These are phyloP conservation scores for Actinemys pallida DNA, from an alignment of 2,113 vertebrate species.

Conservation along the genomic window DNA sequence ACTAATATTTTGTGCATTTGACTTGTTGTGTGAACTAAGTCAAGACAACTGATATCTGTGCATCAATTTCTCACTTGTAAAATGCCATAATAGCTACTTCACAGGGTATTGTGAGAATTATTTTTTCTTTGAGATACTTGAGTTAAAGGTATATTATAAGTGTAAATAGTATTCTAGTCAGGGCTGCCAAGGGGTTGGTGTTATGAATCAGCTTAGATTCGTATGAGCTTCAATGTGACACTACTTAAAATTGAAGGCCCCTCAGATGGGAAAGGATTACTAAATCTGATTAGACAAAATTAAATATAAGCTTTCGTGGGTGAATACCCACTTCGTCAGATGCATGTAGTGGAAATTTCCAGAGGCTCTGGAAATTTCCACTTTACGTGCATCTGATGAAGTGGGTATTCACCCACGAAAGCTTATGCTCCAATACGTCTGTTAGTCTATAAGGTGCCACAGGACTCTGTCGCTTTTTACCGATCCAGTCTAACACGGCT, in stretches of 20 bases:
- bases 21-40: background rate
- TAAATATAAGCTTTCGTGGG: background rate
- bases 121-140: background rate
- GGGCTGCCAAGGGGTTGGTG: background rate
- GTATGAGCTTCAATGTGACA: background rate
- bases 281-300: background rate
- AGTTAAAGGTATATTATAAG: background rate
- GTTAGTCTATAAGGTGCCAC: too few relatives aligned
- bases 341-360: too few relatives aligned
- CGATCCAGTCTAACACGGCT: too few relatives aligned
- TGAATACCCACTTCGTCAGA: too few relatives aligned
- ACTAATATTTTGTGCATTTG: background rate
- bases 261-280: background rate
- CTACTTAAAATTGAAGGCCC: background rate
- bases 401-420: too few relatives aligned
- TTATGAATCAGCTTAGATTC: background rate
- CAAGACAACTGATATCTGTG: background rate
- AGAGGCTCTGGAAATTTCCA: too few relatives aligned
- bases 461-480: too few relatives aligned
- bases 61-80: background rate
- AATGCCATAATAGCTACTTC: background rate
- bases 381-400: too few relatives aligned
- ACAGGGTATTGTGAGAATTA: background rate
- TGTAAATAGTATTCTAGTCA: background rate
- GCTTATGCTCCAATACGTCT: too few relatives aligned